Evolutionary conservation across 2,113 vertebrate species (phyloP).

Genomic region (Oxygymnocypris stewartii): DNA sequence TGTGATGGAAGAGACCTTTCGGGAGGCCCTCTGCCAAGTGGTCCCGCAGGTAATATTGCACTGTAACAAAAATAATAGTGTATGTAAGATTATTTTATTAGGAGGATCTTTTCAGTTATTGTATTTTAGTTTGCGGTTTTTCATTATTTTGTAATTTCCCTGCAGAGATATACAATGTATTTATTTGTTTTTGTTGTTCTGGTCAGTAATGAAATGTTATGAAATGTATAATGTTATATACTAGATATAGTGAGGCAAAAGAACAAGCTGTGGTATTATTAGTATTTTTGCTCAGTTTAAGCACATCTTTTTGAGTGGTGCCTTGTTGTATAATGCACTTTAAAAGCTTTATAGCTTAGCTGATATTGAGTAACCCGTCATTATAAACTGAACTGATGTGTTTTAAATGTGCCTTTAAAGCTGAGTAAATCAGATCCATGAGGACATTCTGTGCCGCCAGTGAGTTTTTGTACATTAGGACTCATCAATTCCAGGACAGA

Average conservation of each 20-base stretch:
- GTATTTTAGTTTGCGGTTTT: background rate
- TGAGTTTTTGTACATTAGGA: conserved; percentile 14
- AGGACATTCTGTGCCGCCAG: conserved; percentile 1
- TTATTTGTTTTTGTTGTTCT: background rate
- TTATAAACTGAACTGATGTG: conserved; percentile 13
- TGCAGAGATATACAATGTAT: background rate
- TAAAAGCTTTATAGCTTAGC: conserved; percentile 32
- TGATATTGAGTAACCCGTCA: conserved; percentile 20
- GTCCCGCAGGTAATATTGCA: conserved; percentile 85
- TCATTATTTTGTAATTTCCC: background rate
- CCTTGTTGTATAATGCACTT: conserved; percentile 17
- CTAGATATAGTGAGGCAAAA: background rate
- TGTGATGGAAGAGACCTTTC: conserved; percentile 97
- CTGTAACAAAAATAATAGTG: background rate
- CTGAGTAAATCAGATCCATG: conserved; percentile 29
- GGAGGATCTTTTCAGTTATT: background rate
- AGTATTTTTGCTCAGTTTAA: background rate
- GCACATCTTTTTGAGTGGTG: background rate
- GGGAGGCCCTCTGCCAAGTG: conserved; percentile 92
- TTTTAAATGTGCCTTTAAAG: conserved; percentile 9
- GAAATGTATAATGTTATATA: background rate
- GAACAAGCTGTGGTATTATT: background rate
- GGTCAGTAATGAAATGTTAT: background rate
- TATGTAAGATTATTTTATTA: background rate
- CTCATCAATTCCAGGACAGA: background rate